phyloP scores from a whole-genome alignment of 2,888 invertebrate genomes.

The Protonemura montana region DNA sequence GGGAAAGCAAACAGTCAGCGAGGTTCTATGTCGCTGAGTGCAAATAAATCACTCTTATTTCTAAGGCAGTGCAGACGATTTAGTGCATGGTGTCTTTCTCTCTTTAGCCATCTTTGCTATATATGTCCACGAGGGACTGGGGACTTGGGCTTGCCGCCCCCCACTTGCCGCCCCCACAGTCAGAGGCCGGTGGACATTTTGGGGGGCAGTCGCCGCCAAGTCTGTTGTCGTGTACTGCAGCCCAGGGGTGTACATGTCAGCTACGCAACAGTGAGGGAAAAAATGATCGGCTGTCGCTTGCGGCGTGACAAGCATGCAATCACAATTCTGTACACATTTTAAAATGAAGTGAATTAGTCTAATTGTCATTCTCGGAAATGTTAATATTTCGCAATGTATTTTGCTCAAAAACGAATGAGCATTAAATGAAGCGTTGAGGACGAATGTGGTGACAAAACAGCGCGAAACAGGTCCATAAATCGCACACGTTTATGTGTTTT shows the following conservation, averaged over 20 bases:
- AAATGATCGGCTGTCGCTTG: background rate
- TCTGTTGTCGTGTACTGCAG: background rate
- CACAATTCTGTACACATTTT: too few species aligned
- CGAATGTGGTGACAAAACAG: background rate
- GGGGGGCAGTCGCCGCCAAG: slow-evolving; percentile 4
- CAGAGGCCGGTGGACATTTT: background rate
- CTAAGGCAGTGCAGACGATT: background rate
- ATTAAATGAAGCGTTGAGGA: background rate
- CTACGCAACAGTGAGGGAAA: background rate
- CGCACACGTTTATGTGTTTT: background rate
- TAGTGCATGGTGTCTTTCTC: background rate
- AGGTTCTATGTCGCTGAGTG: background rate
- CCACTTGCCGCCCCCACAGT: background rate
- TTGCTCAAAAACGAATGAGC: background rate
- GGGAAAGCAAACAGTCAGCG: background rate
- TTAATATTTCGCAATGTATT: background rate
- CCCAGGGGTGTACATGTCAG: background rate
- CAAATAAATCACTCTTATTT: slow-evolving; percentile 7
- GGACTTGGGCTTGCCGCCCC: background rate
- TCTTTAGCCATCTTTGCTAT: slow-evolving; percentile 3
- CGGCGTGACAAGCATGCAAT: too few species aligned
- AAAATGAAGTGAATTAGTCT: too few species aligned
- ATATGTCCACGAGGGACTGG: background rate
- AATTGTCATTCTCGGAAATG: too few species aligned
- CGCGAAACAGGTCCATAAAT: background rate